Percentiles rank a stretch among this genome's conserved stretches.
Evolutionary conservation across 2,888 invertebrate species (phyloP).

Genomic region (Boloria selene): DNA sequence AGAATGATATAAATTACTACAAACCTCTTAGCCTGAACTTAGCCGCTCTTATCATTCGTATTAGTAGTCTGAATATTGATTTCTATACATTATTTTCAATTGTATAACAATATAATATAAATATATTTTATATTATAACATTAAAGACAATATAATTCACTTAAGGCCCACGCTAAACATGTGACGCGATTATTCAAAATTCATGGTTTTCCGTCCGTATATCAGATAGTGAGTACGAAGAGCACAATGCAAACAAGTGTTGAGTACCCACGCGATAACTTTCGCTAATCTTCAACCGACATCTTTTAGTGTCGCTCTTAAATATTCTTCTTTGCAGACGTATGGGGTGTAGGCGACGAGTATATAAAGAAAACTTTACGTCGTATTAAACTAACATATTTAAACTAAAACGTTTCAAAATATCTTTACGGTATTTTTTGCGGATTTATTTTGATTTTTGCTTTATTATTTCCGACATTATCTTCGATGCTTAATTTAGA

Average conservation of each 20-base stretch:
- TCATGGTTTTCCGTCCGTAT: conserved; percentile 18
- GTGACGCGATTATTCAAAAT: conserved; percentile 9
- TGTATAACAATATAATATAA: too few relatives aligned
- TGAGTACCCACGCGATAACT: conserved; percentile 33
- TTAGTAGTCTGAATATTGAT: too few relatives aligned
- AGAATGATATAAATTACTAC: too few relatives aligned
- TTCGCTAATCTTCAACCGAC: conserved; percentile 31
- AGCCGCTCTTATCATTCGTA: too few relatives aligned
- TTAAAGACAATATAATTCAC: neutral
- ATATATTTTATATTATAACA: too few relatives aligned
- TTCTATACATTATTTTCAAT: too few relatives aligned
- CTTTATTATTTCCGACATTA: too few relatives aligned
- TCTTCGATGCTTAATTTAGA: too few relatives aligned
- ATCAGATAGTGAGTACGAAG: conserved; percentile 20
- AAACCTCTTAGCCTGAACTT: too few relatives aligned
- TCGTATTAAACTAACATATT: neutral
- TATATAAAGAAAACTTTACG: conserved; percentile 3
- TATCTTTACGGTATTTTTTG: too few relatives aligned
- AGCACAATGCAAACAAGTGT: conserved; percentile 34
- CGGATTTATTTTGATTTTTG: too few relatives aligned
- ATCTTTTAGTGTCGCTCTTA: conserved; percentile 34
- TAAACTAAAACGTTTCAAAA: neutral
- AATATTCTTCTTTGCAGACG: conserved; percentile 25
- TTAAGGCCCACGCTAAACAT: neutral
- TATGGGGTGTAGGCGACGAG: conserved; percentile 3